phyloP scores from a whole-genome alignment of 2,797 vertebrate genomes.

The Hemitrygon akajei region DNA sequence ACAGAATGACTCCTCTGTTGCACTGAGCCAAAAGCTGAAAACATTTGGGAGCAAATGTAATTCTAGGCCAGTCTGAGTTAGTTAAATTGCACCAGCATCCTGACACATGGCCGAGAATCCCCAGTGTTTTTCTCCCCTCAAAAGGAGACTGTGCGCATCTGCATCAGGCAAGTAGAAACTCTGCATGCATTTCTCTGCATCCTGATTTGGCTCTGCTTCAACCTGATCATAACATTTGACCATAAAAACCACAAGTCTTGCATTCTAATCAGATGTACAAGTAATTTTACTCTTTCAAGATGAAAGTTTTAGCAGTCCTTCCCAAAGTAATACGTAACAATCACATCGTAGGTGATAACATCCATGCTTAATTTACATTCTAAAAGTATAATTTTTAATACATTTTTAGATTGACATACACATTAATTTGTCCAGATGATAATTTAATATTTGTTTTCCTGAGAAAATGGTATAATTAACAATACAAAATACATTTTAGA shows the following conservation, averaged over 20 bases:
- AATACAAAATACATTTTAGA: not conserved
- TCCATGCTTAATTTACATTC: not conserved
- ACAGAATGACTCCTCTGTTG: too few species aligned
- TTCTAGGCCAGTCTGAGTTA: not conserved
- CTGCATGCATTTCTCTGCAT: not conserved
- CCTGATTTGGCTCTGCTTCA: not conserved
- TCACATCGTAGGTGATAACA: not conserved
- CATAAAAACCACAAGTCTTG: not conserved
- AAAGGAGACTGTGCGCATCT: not conserved
- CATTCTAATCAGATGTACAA: not conserved
- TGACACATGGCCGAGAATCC: not conserved
- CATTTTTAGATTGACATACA: not conserved
- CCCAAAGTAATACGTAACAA: not conserved
- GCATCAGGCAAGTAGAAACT: not conserved
- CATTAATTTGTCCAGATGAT: not conserved
- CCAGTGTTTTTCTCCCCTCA: not conserved
- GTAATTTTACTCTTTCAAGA: not conserved
- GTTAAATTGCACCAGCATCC: not conserved
- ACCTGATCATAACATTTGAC: too few species aligned
- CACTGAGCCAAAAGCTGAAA: too few species aligned
- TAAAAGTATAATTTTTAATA: not conserved
- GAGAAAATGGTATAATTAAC: not conserved
- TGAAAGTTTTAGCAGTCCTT: not conserved
- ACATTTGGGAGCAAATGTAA: too few species aligned
- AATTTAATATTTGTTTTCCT: not conserved